Evolutionary conservation across 1,140 invertebrate genomes (phyloP), one percentile per base, ranked within the genome.

Genomic region (Drosophila triauraria): DNA sequence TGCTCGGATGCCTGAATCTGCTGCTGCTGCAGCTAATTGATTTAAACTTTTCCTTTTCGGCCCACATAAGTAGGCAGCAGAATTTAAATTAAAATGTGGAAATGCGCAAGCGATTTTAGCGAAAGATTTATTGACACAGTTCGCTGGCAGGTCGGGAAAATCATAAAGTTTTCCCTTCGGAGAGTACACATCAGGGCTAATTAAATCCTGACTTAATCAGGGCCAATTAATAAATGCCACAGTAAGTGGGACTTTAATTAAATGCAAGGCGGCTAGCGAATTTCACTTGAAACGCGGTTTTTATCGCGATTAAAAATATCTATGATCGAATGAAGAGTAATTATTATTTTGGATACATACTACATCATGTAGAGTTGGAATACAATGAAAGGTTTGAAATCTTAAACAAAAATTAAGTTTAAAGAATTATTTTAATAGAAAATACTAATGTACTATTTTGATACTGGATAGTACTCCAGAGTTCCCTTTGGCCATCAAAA

Each of bases 51-150:
- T 43, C 35, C 23, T 57, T 38, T 43, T 35, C 27, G 64, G 27
- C 65, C 44, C 74, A 3, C 23, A 67, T 60, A 72, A 72, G 74
- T 74, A 60, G 81, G 47, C 64, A n/a, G n/a, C 43, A 3, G n/a
- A 60, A 72, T 72, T 72, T 44, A 20, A 71, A 72, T 72, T 72
- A 44, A 51, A 46, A 40, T 40, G 27, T 44, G 48, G 30, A 65
- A 76, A 63, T 58, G 63, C 17, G n/a, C 20, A 38, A 23, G 13
- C 23, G 38, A 67, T 67, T 69, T 67, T 44, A 6, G 65, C 44
- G 30, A 23, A 72, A 59, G 69, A 72, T 71, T 72, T 71, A 72
- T 72, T 72, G 68, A 35, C 27, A n/a, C 17, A 30, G 42, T 13
- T 57, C 46, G 35, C 7, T 40, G 9, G 35, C 12, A 57, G 51